Conservation (phyloP, 2,113 vertebrate species). For the Pavo muticus region DNA sequence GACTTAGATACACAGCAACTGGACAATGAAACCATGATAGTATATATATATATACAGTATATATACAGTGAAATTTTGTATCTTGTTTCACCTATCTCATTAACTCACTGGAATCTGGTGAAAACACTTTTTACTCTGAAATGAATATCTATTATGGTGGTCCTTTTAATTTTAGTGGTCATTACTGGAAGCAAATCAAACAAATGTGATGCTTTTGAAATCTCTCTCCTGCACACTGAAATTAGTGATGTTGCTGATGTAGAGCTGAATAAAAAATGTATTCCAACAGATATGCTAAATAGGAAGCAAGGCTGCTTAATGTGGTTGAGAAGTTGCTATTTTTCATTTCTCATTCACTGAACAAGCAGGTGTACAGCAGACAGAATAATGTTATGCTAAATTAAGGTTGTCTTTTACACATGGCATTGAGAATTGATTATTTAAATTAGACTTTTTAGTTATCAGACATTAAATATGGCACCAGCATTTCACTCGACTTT, state of each 20-base stretch:
- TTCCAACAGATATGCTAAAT: slow-evolving; percentile 65
- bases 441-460: slow-evolving; percentile 76
- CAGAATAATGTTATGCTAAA: slow-evolving; percentile 80
- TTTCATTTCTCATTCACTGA: slow-evolving; percentile 67
- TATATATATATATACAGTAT: neutral
- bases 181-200: slow-evolving; percentile 2
- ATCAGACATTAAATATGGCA: slow-evolving; percentile 71
- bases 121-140: neutral
- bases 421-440: slow-evolving; percentile 76
- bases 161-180: neutral
- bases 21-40: neutral
- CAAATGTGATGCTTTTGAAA: slow-evolving; percentile 33
- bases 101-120: neutral
- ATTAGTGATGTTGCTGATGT: slow-evolving; percentile 1
- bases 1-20: fast-evolving
- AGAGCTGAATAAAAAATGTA: slow-evolving; percentile 43
- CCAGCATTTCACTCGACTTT: slow-evolving; percentile 64
- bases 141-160: neutral
- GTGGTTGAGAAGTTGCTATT: slow-evolving; percentile 66
- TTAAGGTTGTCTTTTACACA: slow-evolving; percentile 77
- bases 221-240: slow-evolving; percentile 2
- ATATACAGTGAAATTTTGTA: neutral
- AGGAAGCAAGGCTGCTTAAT: slow-evolving; percentile 39
- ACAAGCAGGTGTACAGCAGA: slow-evolving; percentile 77
- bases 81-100: neutral